Conservation (phyloP, 2,888 invertebrate species). For the Tanytarsus gracilentus region DNA sequence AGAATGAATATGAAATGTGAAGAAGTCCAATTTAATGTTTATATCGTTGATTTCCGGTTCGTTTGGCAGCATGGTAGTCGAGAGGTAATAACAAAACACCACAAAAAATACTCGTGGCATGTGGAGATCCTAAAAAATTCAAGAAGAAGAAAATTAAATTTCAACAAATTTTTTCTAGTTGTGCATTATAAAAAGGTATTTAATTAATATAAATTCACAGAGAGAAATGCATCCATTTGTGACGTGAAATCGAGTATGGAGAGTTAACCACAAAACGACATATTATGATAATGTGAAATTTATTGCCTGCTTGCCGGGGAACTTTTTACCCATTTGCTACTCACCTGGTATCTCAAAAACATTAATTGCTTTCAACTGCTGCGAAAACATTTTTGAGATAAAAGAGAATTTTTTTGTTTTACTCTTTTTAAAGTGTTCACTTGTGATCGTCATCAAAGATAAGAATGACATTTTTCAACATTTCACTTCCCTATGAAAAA, state of each 20-base stretch:
- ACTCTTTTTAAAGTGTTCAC: constrained; percentile 8
- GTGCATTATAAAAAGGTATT: constrained; percentile 10
- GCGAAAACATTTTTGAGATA: background rate
- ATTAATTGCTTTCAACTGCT: constrained; percentile 16
- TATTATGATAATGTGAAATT: constrained; percentile 22
- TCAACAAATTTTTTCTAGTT: constrained; percentile 22
- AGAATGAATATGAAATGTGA: background rate
- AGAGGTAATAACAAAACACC: constrained; percentile 6
- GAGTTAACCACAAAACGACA: constrained; percentile 18
- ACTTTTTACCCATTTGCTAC: background rate
- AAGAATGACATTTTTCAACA: constrained; percentile 15
- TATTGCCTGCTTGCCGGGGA: constrained; percentile 15
- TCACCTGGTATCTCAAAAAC: constrained; percentile 4
- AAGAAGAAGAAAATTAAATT: constrained; percentile 1
- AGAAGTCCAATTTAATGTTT: constrained; percentile 26
- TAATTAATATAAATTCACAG: constrained; percentile 19
- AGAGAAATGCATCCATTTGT: constrained; percentile 17
- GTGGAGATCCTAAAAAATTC: background rate
- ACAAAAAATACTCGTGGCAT: constrained; percentile 5
- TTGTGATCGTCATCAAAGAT: constrained; percentile 13
- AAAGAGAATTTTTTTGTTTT: background rate
- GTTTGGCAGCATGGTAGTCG: constrained; percentile 19
- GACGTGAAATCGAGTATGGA: background rate
- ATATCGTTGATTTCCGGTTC: constrained; percentile 27
- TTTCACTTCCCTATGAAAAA: too few species aligned